Percentiles rank a stretch among this genome's conserved stretches.
phyloP scores from a whole-genome alignment of 1,140 invertebrate species.

The Macrocentrus cingulum region DNA sequence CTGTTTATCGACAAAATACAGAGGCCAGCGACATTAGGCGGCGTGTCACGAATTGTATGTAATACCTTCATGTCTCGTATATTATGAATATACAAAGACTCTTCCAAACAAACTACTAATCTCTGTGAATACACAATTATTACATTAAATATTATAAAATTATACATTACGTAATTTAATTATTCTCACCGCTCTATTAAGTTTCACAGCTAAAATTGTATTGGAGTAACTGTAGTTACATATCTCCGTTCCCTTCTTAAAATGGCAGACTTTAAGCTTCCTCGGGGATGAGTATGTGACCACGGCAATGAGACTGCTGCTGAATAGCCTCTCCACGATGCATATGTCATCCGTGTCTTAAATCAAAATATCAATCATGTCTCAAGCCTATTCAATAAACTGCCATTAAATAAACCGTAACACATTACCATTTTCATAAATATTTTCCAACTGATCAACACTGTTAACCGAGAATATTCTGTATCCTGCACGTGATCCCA shows the following conservation, averaged over 20 bases:
- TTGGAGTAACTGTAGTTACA: conserved; percentile 98
- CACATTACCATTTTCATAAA: conserved; percentile 84
- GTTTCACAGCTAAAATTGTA: conserved; percentile 93
- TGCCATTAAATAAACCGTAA: no score
- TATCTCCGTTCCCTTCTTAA: conserved; percentile 97
- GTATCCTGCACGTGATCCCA: conserved; percentile 87
- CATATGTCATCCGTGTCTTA: conserved; percentile 83
- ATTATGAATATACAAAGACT: conserved; percentile 98
- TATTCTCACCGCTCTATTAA: conserved; percentile 86
- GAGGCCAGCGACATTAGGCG: conserved; percentile 89
- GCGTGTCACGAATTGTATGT: conserved; percentile 97
- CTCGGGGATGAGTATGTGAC: conserved; percentile 90
- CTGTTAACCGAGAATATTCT: conserved; percentile 82
- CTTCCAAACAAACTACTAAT: conserved; percentile 95
- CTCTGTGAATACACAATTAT: conserved; percentile 65
- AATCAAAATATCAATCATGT: no score
- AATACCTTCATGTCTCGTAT: conserved; percentile 98
- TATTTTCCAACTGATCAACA: conserved; percentile 84
- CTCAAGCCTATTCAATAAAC: no score
- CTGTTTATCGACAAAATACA: conserved; percentile 87
- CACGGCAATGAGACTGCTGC: conserved; percentile 93
- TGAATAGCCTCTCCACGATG: conserved; percentile 94
- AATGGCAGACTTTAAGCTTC: conserved; percentile 95
- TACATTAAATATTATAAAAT: not conserved
- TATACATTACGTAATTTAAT: not conserved